Evolutionary conservation across 2,113 vertebrate genomes (phyloP), one percentile per base, ranked within the genome.

Genomic region (Antechinus stuartii): DNA sequence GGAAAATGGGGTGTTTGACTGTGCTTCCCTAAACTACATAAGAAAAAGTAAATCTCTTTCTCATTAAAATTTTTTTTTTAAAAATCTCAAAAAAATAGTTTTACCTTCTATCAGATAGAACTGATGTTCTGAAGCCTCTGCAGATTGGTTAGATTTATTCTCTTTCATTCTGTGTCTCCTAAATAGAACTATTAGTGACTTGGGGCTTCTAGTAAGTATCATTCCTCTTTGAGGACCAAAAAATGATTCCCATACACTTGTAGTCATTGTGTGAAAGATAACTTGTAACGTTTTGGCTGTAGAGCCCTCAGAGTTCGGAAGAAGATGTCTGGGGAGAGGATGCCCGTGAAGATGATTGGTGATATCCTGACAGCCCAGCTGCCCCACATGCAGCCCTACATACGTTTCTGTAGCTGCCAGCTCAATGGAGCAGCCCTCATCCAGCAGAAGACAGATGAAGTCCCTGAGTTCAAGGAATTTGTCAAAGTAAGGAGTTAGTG

Each of bases 331-430:
- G 99, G 99, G 19, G 99, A 99, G 97, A 99, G 99, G 97, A 99
- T 99, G 99, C 99, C 99, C 0, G 99, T 99, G 98, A 99, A 99
- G 98, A 99, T 99, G 99, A 99, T 99, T 0, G 99, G 99, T 0
- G 99, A 99, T 98, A 99, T 99, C 95, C 98, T 99, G 98, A 99
- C 99, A 0, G 99, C 99, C 2, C 99, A 99, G 99, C 98, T 99
- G 97, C 99, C 99, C 0, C 99, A 99, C 98, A 99, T 99, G 99
- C 99, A 99, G 98, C 99, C 99, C 0, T 99, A 99, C 97, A 99
- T 99, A 97, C 99, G 99, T 54, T 99, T 99, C 98, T 99, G 99
- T 95, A 99, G 99, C 95, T 99, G 99, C 97, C 99, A 99, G 98
- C 99, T 99, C 97, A 99, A 99, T 0, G 99, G 99, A 0, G 99